phyloP scores from a whole-genome alignment of 2,888 invertebrate species.

The Ichneumoninae sp. region DNA sequence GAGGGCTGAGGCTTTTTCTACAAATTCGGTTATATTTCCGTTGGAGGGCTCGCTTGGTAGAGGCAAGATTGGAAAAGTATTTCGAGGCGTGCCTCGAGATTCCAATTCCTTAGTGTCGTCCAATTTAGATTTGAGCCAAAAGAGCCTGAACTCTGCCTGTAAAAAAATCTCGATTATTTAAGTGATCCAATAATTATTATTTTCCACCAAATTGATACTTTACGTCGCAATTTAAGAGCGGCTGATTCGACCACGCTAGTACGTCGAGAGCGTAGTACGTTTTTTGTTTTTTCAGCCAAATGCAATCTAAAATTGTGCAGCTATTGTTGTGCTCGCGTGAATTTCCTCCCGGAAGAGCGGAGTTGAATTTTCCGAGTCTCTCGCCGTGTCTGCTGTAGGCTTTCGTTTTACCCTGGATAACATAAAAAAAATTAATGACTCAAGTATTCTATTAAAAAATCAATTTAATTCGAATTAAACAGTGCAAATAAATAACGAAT shows the following conservation, averaged over 20 bases:
- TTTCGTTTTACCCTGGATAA: conserved; percentile 89
- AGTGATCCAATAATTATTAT: conserved; percentile 20
- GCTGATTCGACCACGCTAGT: conserved; percentile 91
- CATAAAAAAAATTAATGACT: not conserved
- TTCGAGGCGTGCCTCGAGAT: conserved; percentile 79
- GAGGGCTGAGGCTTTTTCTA: conserved; percentile 80
- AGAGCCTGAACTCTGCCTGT: conserved; percentile 93
- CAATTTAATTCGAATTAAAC: not conserved
- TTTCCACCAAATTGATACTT: conserved; percentile 71
- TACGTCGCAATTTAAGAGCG: conserved; percentile 91
- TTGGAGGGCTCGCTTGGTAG: conserved; percentile 85
- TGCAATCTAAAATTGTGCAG: conserved; percentile 93
- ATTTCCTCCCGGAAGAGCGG: conserved; percentile 91
- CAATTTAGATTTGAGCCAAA: conserved; percentile 92
- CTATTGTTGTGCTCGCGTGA: conserved; percentile 81
- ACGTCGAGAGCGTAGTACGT: conserved; percentile 93
- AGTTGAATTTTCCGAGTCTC: conserved; percentile 81
- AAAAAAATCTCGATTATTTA: conserved; percentile 73
- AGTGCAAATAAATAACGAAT: conserved; percentile 51
- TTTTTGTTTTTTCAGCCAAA: conserved; percentile 88
- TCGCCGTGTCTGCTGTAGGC: conserved; percentile 89
- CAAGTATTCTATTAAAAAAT: not conserved
- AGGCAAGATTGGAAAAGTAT: conserved; percentile 85
- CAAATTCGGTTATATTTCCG: conserved; percentile 84
- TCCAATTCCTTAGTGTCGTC: conserved; percentile 87